Evolutionary conservation across 1,140 invertebrate genomes (phyloP).

Genomic region (Elymnias hypermnestra): DNA sequence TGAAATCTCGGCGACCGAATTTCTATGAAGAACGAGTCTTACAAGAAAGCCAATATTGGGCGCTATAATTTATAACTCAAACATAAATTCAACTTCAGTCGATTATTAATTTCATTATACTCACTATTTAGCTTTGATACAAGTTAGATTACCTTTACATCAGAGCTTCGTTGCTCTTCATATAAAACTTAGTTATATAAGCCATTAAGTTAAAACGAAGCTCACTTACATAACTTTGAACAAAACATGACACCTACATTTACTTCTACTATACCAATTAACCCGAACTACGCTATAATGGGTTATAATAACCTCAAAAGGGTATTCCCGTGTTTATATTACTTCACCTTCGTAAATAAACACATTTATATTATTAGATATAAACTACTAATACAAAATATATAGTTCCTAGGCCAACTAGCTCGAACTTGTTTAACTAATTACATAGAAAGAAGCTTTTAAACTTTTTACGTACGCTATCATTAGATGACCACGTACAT

Average conservation of each 20-base stretch:
- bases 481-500: no score
- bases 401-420: no score
- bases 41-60: conserved; percentile 14
- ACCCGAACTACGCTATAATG: conserved; percentile 16
- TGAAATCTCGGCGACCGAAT: conserved; percentile 6
- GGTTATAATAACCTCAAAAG: conserved; percentile 5
- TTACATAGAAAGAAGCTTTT: no score
- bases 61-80: conserved; percentile 10
- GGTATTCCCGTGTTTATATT: neutral
- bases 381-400: no score
- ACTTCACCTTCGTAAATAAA: neutral
- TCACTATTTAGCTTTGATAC: neutral
- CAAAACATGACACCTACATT: conserved; percentile 19
- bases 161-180: neutral
- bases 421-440: no score
- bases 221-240: conserved; percentile 16
- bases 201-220: conserved; percentile 14
- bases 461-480: no score
- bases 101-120: conserved; percentile 5
- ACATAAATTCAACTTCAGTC: conserved; percentile 1
- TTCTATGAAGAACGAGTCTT: conserved; percentile 7
- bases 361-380: neutral
- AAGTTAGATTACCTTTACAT: neutral
- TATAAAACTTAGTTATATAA: neutral
- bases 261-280: conserved; percentile 20